Conservation (phyloP, 2,113 vertebrate genomes). For the Tragelaphus scriptus region DNA sequence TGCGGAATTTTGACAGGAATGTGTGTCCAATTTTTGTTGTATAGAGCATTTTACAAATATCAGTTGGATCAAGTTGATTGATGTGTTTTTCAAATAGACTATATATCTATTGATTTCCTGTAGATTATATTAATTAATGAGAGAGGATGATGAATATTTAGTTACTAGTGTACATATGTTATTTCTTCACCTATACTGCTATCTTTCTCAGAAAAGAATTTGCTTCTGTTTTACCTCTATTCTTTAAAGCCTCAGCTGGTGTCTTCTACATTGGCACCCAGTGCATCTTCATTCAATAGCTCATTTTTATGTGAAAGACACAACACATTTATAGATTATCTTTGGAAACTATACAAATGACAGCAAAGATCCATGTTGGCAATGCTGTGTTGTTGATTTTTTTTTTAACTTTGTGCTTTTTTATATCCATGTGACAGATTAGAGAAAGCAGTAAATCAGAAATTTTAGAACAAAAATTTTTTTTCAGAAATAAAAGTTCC, state of each 20-base stretch:
- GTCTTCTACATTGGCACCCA: not conserved
- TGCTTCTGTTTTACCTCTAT: not conserved
- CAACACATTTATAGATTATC: too few relatives aligned
- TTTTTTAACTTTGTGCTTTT: not conserved
- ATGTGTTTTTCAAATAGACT: not conserved
- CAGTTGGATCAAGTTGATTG: not conserved
- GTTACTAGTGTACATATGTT: not conserved
- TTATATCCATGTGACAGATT: not conserved
- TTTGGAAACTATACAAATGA: not conserved
- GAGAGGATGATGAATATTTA: not conserved
- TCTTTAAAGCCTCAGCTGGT: not conserved
- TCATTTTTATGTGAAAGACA: not conserved
- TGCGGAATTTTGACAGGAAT: not conserved
- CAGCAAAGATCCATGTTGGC: not conserved
- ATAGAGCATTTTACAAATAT: not conserved
- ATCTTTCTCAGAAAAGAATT: not conserved
- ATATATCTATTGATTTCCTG: not conserved
- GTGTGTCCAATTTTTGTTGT: not conserved
- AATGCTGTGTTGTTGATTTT: not conserved
- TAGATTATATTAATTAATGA: not conserved
- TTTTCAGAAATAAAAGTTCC: not conserved
- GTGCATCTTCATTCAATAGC: not conserved
- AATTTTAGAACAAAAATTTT: not conserved
- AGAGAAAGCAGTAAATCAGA: not conserved
- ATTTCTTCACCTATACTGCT: not conserved